Base-by-base conservation (phyloP, 2,888 invertebrate genomes). In the Epinotia nisella region DNA sequence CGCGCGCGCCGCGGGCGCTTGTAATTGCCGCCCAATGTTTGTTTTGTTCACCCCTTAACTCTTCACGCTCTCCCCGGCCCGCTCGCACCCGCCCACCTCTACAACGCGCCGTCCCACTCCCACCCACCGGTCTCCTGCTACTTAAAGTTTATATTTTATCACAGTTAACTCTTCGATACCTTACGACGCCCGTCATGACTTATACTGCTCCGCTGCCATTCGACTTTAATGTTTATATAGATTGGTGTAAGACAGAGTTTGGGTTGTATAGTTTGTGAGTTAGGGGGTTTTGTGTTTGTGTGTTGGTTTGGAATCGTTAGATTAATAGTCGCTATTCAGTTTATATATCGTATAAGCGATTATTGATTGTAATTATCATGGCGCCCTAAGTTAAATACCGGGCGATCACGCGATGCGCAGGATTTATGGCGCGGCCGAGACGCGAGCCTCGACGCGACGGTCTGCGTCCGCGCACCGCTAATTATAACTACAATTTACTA, bases 291-390 rank as follows among this genome's bases (percentile, higher is more conserved):
- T 70, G 45, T 67, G 72, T 72, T 65, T 70, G 70, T 72, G 65
- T 60, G 72, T 77, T 67, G 74, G 65, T 68, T 75, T 77, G 67
- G 75, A 78, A 79, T 81, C 80, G 78, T 79, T 82, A 82, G 85
- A 88, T 88, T 87, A 85, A 88, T 88, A 85, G 86, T 83, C 80
- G 83, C 80, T 82, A 85, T 86, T 84, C 83, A 77, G 81, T 87
- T 85, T 85, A 86, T 87, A 66, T 74, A 71, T 71, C 70, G 71
- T 80, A 82, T 82, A 83, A 81, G 79, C 81, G 83, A 86, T 90
- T 91, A 91, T 92, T 92, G 90, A 92, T 91, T 89, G 89, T 90
- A 91, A 90, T 91, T 89, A 91, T 88, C 85, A 89, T 89, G 87
- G 88, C 86, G 86, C 85, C 83, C 85, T 87, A 82, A 85, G 87